Conservation (phyloP, 64 coral and sea anemone species). For the Orbicella faveolata region DNA sequence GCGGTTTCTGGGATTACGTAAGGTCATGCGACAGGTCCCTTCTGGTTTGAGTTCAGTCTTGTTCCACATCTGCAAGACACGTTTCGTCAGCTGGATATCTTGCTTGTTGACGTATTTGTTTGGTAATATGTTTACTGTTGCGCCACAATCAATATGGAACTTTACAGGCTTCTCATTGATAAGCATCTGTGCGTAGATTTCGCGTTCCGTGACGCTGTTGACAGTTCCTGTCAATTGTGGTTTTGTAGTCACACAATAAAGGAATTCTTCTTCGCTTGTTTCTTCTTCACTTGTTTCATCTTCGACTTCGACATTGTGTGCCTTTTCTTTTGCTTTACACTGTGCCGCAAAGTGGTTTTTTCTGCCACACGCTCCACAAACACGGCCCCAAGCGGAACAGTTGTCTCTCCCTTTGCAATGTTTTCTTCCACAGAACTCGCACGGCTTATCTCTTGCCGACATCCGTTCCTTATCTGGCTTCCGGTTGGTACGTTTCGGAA, state of each 20-base stretch:
- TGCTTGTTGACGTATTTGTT: slow-evolving; percentile 15
- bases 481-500: neutral
- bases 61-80: neutral
- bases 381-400: neutral
- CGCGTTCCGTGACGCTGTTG: neutral
- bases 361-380: slow-evolving; percentile 46
- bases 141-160: slow-evolving; percentile 64
- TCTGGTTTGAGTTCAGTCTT: no score
- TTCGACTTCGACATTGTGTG: no score
- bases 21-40: no score
- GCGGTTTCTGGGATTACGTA: no score
- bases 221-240: slow-evolving; percentile 4
- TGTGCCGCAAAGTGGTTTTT: slow-evolving; percentile 48
- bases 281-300: no score
- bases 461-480: neutral
- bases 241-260: slow-evolving; percentile 11
- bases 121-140: slow-evolving; percentile 55
- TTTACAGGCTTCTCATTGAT: slow-evolving; percentile 29
- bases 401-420: slow-evolving; percentile 1
- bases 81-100: neutral
- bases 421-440: slow-evolving; percentile 9
- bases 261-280: slow-evolving; percentile 28
- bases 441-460: neutral
- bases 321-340: slow-evolving; percentile 43
- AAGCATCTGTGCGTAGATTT: slow-evolving; percentile 69